Evolutionary conservation across 1,140 invertebrate species (phyloP).

Genomic region (Pygmarrhopalites habei): DNA sequence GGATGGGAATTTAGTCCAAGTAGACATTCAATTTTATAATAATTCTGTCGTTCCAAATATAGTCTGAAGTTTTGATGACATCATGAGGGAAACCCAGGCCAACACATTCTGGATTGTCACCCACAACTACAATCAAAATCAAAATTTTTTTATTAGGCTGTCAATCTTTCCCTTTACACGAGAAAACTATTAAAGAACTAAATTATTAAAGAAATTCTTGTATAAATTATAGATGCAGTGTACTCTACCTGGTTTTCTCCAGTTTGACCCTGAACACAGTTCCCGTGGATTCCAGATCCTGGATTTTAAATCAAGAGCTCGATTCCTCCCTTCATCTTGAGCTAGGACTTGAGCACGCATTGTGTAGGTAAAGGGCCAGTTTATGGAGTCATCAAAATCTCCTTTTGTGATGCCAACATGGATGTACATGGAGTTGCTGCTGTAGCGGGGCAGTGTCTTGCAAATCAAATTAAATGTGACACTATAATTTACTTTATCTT

Average conservation of each 20-base stretch:
- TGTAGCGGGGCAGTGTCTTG: slow-evolving; percentile 43
- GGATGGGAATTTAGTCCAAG: slow-evolving; percentile 39
- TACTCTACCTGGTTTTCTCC: slow-evolving; percentile 44
- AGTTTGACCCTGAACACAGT: slow-evolving; percentile 47
- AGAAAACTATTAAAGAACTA: too few relatives aligned
- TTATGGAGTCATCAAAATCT: slow-evolving; percentile 41
- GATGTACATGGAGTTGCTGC: slow-evolving; percentile 45
- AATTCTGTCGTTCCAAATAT: slow-evolving; percentile 44
- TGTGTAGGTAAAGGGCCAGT: slow-evolving; percentile 48
- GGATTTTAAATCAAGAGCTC: slow-evolving; percentile 44
- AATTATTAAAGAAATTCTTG: too few relatives aligned
- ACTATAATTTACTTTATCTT: too few relatives aligned
- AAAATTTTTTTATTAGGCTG: too few relatives aligned
- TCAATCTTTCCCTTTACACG: too few relatives aligned
- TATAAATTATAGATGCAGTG: too few relatives aligned
- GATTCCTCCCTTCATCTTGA: slow-evolving; percentile 40
- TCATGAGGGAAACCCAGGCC: slow-evolving; percentile 47
- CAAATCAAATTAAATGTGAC: too few relatives aligned
- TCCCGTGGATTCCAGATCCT: slow-evolving; percentile 48
- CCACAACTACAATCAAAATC: too few relatives aligned
- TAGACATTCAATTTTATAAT: slow-evolving; percentile 47
- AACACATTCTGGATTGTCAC: slow-evolving; percentile 49
- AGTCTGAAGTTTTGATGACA: slow-evolving; percentile 42
- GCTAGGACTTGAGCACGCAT: slow-evolving; percentile 45
- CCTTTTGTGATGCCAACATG: slow-evolving; percentile 47